phyloP scores from a whole-genome alignment of 2,113 vertebrate species.

The Smithornis capensis region DNA sequence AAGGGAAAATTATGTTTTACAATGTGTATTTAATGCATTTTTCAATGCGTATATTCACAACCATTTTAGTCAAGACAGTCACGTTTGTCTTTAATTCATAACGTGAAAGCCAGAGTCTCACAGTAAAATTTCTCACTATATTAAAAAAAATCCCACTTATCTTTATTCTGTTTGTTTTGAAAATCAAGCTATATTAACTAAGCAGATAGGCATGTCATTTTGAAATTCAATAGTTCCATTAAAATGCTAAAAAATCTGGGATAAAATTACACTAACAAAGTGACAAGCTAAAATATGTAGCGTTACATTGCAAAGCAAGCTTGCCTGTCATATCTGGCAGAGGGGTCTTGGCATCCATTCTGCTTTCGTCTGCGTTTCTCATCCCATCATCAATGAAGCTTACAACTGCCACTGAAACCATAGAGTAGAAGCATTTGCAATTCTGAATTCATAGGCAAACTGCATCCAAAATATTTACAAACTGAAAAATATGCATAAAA shows the following conservation, averaged over 20 bases:
- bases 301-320: neutral
- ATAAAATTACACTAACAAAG: neutral
- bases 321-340: constrained; percentile 25
- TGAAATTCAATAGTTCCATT: neutral
- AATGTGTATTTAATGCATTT: neutral
- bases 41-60: neutral
- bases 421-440: neutral
- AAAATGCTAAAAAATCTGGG: neutral
- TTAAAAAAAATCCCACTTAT: neutral
- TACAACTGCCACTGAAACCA: neutral
- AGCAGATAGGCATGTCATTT: neutral
- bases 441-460: neutral
- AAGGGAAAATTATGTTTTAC: neutral
- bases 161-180: neutral
- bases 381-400: neutral
- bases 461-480: neutral
- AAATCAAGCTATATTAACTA: neutral
- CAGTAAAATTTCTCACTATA: neutral
- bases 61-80: neutral
- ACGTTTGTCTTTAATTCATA: neutral
- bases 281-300: constrained; percentile 46
- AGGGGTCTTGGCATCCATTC: constrained; percentile 20
- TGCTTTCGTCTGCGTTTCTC: neutral
- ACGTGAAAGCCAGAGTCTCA: neutral
- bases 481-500: neutral